Evolutionary conservation across 2,797 vertebrate species (phyloP).

Genomic region (Gymnopithys bicolor): DNA sequence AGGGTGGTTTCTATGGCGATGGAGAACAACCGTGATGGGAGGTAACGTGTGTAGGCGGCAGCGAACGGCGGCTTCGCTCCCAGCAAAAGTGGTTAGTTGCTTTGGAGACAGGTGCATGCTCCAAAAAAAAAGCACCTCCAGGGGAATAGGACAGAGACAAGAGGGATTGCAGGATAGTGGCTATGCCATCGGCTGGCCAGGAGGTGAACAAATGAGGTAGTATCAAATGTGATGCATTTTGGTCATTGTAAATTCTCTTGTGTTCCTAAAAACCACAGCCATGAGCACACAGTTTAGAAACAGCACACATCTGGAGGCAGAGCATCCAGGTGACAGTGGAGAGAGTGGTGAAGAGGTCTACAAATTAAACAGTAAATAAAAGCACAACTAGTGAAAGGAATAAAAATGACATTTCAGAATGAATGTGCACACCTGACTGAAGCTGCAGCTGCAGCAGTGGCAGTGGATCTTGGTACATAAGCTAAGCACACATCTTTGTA

Average conservation of each 20-base stretch:
- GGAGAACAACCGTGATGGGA: conserved; percentile 41
- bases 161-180: background rate
- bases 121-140: background rate
- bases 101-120: conserved; percentile 31
- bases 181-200: background rate
- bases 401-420: background rate
- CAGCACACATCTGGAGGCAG: rapidly evolving
- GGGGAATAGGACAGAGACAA: rapidly evolving
- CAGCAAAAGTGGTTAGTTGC: conserved; percentile 22
- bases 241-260: background rate
- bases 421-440: background rate
- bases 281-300: background rate
- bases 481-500: background rate
- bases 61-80: background rate
- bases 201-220: background rate
- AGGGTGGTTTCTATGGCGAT: conserved; percentile 70
- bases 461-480: background rate
- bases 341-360: background rate
- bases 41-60: conserved; percentile 43
- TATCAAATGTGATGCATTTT: background rate
- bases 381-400: background rate
- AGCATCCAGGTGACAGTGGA: background rate
- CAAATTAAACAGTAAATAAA: background rate
- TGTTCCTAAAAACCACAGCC: background rate
- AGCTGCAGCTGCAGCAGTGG: background rate